Evolutionary conservation across 2,113 vertebrate species (phyloP), one percentile per base, ranked within the genome.

Genomic region (Scomber scombrus): DNA sequence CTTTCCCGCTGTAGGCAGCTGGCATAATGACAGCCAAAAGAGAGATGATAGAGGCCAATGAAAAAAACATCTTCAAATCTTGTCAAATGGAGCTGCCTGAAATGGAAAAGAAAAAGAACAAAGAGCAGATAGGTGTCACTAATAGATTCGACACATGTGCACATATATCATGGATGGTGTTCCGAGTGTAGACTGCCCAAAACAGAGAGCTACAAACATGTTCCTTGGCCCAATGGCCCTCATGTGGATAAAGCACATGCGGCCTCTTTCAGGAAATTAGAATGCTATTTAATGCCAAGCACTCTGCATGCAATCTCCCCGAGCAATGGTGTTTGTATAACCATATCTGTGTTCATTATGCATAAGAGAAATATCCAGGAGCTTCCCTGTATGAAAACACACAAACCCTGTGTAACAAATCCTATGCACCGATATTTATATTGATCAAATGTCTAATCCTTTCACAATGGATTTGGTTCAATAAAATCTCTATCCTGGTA

Each of bases 1-100:
- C 55, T 5, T 87, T 94, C 26, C 91, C 92, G 45, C 79, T 52
- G 7, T 66, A 47, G 12, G 69, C 5, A 9, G 55, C 11, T 29
- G 66, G 49, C 61, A 64, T 15, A 21, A 80, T 21, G 5, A 45
- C 43, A 31, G 52, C 46, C 29, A 85, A 21, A 45, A 86, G 16
- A 66, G 7, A 70, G 15, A 75, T 1, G 55, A 84, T 3, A 18
- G 21, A 45, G 55, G 47, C 58, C 52, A 45, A 8, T 31, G 61
- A 63, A 19, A 71, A 68, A 71, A 57, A 65, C 86, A 90, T 88
- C 62, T 57, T 82, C 16, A 68, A 34, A 54, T 63, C 43, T 57
- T 71, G 40, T 7, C 5, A 16, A 26, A 26, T 0, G 0, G n/a
- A 50, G 26, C n/a, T 3, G 3, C 68, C 84, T 88, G 69, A 74